These are phyloP conservation scores for Morphnarchus princeps DNA, from an alignment of 2,113 vertebrate genomes.

Conservation along the genomic window DNA sequence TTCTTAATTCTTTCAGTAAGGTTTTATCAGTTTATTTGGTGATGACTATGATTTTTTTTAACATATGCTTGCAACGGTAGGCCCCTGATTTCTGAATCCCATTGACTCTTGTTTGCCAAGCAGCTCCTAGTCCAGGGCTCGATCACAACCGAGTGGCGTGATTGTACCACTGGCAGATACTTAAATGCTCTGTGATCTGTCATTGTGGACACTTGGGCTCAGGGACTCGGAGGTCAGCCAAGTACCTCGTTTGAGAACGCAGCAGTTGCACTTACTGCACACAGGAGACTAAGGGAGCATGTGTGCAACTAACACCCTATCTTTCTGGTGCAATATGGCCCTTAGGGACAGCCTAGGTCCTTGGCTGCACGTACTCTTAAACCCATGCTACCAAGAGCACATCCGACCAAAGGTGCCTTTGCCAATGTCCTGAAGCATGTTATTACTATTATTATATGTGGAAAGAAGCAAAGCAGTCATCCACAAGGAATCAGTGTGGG, in stretches of 20 bases:
- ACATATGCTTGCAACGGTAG: background rate
- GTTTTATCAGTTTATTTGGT: background rate
- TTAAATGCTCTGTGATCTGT: background rate
- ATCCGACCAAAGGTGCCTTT: background rate
- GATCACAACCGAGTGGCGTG: background rate
- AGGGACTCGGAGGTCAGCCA: background rate
- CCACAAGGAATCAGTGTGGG: background rate
- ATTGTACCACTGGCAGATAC: background rate
- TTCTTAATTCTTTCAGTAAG: background rate
- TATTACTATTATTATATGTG: background rate
- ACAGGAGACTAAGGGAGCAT: no score
- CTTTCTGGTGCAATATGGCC: background rate
- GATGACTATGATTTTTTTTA: background rate
- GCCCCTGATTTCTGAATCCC: background rate
- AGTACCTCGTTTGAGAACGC: background rate
- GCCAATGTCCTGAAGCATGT: background rate
- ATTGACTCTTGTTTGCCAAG: background rate
- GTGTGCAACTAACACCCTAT: background rate
- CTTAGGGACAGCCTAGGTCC: background rate
- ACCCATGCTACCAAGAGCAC: accelerated
- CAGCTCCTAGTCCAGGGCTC: background rate
- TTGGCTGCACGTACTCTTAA: background rate
- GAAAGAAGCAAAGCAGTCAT: background rate
- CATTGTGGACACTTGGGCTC: background rate
- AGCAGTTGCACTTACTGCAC: background rate